These are phyloP conservation scores for Poecilia picta DNA, from an alignment of 2,797 vertebrate species.

Conservation along the genomic window DNA sequence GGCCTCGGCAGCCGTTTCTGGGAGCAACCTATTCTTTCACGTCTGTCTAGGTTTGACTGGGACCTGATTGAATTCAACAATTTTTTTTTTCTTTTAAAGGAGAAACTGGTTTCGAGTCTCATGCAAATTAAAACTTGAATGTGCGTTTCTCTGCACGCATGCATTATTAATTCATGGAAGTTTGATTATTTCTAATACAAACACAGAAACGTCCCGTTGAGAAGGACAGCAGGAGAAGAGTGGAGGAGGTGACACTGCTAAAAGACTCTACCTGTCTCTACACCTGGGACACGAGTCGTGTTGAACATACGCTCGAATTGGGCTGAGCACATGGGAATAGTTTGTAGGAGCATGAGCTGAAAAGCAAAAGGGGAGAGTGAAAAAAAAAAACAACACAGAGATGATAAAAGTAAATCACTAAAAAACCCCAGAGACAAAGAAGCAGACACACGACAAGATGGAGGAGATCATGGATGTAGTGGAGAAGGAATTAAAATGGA, in stretches of 20 bases:
- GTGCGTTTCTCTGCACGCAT: slow-evolving; percentile 51
- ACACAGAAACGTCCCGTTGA: slow-evolving; percentile 50
- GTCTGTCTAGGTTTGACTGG: not conserved
- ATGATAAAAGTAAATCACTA: slow-evolving; percentile 68
- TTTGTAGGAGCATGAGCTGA: slow-evolving; percentile 88
- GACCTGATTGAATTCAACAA: not conserved
- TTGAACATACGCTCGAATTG: slow-evolving; percentile 88
- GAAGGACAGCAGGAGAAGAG: slow-evolving; percentile 57
- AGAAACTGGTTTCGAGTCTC: slow-evolving; percentile 40
- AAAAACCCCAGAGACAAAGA: slow-evolving; percentile 55
- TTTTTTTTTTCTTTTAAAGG: not conserved
- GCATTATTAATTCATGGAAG: slow-evolving; percentile 42
- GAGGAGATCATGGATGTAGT: slow-evolving; percentile 55
- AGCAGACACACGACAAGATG: slow-evolving; percentile 59
- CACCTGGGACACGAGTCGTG: slow-evolving; percentile 85
- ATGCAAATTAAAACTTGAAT: slow-evolving; percentile 65
- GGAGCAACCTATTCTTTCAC: not conserved
- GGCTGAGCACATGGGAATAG: slow-evolving; percentile 86
- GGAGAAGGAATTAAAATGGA: slow-evolving; percentile 52
- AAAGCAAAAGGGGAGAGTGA: slow-evolving; percentile 86
- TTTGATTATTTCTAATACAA: slow-evolving; percentile 44
- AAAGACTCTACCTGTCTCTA: slow-evolving; percentile 87
- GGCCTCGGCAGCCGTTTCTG: not conserved
- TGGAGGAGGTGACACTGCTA: slow-evolving; percentile 65
- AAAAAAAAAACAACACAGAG: slow-evolving; percentile 56